Percentiles rank a stretch among this genome's conserved stretches.
These are phyloP conservation scores for Scaptomyza montana DNA, from an alignment of 1,140 invertebrate species.

Conservation along the genomic window DNA sequence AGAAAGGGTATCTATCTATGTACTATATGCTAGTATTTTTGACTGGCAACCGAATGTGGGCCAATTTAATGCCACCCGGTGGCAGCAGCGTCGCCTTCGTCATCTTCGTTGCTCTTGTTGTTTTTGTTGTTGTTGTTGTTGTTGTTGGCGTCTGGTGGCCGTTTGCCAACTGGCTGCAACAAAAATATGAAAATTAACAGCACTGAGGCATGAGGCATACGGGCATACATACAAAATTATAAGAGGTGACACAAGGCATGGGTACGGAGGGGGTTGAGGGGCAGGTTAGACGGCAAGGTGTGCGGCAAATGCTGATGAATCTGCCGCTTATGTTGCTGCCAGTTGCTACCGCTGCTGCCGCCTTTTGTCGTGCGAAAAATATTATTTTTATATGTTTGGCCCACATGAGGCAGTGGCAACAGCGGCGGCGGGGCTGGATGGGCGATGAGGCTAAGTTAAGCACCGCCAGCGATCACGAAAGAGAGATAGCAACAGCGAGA, in stretches of 20 bases:
- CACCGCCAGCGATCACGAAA: constrained; percentile 31
- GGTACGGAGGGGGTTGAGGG: background rate
- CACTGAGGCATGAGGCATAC: constrained; percentile 5
- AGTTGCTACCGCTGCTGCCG: constrained; percentile 11
- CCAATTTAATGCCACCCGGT: constrained; percentile 74
- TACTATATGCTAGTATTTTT: background rate
- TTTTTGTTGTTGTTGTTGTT: constrained; percentile 19
- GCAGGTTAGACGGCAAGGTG: constrained; percentile 46
- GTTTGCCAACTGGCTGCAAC: constrained; percentile 54
- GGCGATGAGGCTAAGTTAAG: constrained; percentile 7
- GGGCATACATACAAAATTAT: background rate
- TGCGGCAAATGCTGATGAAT: constrained; percentile 33
- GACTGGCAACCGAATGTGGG: constrained; percentile 61
- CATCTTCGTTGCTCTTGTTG: background rate
- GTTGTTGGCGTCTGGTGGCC: constrained; percentile 58
- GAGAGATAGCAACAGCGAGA: constrained; percentile 5
- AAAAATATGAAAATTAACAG: constrained; percentile 60
- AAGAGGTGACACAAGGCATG: constrained; percentile 6
- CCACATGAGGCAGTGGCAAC: constrained; percentile 44
- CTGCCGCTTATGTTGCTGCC: constrained; percentile 15
- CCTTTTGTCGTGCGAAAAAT: constrained; percentile 60
- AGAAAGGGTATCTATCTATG: background rate
- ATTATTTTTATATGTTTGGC: constrained; percentile 53
- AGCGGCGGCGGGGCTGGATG: background rate
- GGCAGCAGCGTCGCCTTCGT: constrained; percentile 21